phyloP scores from a whole-genome alignment of 1,140 invertebrate genomes.

The Lepidotrigona ventralis region DNA sequence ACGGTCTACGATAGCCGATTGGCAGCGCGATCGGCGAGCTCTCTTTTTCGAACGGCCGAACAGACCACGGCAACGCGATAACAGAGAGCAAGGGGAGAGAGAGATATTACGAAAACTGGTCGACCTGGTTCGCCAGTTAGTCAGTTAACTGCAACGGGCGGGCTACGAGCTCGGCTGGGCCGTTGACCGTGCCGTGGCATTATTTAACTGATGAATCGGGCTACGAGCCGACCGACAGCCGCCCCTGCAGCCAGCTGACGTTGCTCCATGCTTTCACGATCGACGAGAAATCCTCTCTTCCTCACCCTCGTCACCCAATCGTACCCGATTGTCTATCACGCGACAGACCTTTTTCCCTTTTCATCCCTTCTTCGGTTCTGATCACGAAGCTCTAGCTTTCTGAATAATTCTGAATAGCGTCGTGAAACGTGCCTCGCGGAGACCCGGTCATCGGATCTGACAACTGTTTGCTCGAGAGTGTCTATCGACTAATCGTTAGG shows the following conservation, averaged over 20 bases:
- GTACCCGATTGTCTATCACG: conserved; percentile 40
- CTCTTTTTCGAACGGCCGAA: no score
- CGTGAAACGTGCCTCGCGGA: no score
- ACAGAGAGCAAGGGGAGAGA: background rate
- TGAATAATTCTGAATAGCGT: no score
- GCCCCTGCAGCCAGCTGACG: conserved; percentile 50
- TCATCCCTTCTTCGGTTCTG: background rate
- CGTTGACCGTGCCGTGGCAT: conserved; percentile 49
- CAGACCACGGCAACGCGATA: background rate
- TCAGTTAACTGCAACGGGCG: conserved; percentile 34
- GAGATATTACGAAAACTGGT: conserved; percentile 47
- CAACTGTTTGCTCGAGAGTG: no score
- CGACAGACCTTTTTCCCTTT: conserved; percentile 2
- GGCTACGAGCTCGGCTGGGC: conserved; percentile 32
- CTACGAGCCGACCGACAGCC: conserved; percentile 43
- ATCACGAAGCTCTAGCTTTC: no score
- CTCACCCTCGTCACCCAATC: background rate
- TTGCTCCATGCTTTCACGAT: conserved; percentile 58
- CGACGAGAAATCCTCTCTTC: conserved; percentile 48
- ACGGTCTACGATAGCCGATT: conserved; percentile 11
- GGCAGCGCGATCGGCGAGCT: background rate
- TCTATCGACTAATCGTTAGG: no score
- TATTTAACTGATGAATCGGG: conserved; percentile 63
- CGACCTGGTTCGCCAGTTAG: conserved; percentile 48
- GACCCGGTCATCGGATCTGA: no score